Base-by-base conservation (phyloP, 2,113 vertebrate species). In the Lepus americanus region DNA sequence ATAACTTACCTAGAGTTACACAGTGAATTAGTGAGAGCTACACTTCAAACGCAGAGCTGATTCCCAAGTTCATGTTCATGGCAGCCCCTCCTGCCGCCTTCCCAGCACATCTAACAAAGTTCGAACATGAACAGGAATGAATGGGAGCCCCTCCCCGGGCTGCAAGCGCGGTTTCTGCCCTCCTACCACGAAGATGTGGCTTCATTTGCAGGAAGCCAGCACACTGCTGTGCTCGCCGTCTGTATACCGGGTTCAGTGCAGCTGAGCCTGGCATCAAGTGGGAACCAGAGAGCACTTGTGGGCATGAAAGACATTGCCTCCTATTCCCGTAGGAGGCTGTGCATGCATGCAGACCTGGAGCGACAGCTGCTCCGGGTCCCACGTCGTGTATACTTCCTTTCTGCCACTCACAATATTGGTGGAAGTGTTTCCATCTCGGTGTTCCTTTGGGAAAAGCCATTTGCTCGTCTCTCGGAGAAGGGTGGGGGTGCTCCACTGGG, bases 401-500 rank as follows among this genome's bases (percentile, higher is more conserved):
- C 78, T 49, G 6, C 9, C 7, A 13, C 51, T 39, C 9, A 25
- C 25, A 36, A 5, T 44, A 22, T 79, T 10, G 44, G 89, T 55
- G 64, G 39, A 55, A 36, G 17, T 1, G 0, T 81, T 20, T 63
- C 61, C 67, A 19, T 33, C 59, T 83, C 27, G 29, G 67, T 20
- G 78, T 79, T 25, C 78, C 44, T 86, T 31, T 4, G 44, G 64
- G 85, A 76, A 76, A 88, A 73, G 55, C 36, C 66, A 36, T 76
- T 92, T 90, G 84, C 81, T 90, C 9, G 0, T 53, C 44, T 94
- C 79, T 85, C 16, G 4, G 39, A 59, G 76, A 84, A 87, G 63
- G 44, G 84, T 44, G 44, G 25, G 39, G 33, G 77, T 7, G 16
- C 44, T 36, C 85, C 14, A 19, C 17, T 33, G 66, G 23, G 31